Evolutionary conservation across 2,113 vertebrate species (phyloP).

Genomic region (Syngnathoides biaculeatus): DNA sequence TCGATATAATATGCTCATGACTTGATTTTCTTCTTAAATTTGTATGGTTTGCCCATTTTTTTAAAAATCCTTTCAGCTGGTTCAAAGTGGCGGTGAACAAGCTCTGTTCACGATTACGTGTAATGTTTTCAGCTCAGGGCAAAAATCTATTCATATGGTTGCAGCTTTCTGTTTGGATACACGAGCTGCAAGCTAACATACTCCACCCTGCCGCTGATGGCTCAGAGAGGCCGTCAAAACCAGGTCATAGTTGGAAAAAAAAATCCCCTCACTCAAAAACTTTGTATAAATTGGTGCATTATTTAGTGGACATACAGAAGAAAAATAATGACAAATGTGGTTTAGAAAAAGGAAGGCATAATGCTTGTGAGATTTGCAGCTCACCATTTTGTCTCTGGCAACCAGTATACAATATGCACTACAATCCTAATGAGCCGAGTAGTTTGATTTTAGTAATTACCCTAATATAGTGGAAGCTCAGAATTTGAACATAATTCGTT

Average conservation of each 20-base stretch:
- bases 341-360: too few species aligned
- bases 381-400: too few species aligned
- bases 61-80: slow-evolving; percentile 22
- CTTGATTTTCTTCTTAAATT: slow-evolving; percentile 51
- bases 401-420: too few species aligned
- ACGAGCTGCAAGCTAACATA: slow-evolving; percentile 52
- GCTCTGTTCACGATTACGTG: slow-evolving; percentile 59
- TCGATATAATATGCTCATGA: slow-evolving; percentile 68
- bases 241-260: slow-evolving; percentile 45
- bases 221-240: slow-evolving; percentile 41
- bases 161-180: slow-evolving; percentile 59
- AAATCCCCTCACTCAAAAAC: background rate
- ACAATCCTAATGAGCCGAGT: too few species aligned
- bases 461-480: too few species aligned
- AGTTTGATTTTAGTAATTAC: too few species aligned
- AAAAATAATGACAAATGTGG: background rate
- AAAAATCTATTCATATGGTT: slow-evolving; percentile 67
- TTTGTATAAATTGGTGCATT: background rate
- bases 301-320: background rate
- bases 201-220: slow-evolving; percentile 42
- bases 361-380: too few species aligned
- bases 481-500: too few species aligned
- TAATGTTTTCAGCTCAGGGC: slow-evolving; percentile 68
- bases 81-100: slow-evolving; percentile 46
- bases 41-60: background rate